These are phyloP conservation scores for Dilophus febrilis DNA, from an alignment of 2,888 invertebrate species.

Conservation along the genomic window DNA sequence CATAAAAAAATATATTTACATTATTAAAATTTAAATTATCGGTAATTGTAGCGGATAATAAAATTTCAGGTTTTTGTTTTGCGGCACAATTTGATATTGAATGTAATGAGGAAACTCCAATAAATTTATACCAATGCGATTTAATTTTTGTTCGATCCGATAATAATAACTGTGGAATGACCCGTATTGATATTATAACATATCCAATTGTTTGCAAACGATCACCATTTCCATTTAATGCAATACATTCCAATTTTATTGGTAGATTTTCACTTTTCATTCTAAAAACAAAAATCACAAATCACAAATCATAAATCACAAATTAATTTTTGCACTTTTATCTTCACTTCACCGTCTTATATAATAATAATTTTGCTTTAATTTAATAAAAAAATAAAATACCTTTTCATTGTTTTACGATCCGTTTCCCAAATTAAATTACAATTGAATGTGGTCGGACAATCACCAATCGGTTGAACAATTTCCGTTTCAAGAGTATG, in stretches of 20 bases:
- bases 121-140: conserved; percentile 42
- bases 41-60: background rate
- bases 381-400: too few species aligned
- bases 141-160: conserved; percentile 30
- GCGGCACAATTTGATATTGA: background rate
- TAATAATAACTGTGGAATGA: conserved; percentile 50
- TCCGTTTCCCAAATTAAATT: too few species aligned
- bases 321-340: too few species aligned
- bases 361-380: too few species aligned
- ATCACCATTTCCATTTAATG: conserved; percentile 28
- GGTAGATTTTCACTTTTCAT: conserved; percentile 56
- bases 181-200: conserved; percentile 46
- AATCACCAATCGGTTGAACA: too few species aligned
- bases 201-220: conserved; percentile 45
- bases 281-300: conserved; percentile 27
- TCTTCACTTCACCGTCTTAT: too few species aligned
- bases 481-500: too few species aligned
- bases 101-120: conserved; percentile 31
- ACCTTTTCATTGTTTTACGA: too few species aligned
- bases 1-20: too few species aligned
- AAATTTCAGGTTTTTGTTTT: background rate
- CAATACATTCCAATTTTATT: conserved; percentile 51
- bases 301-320: background rate
- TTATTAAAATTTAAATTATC: too few species aligned
- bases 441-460: too few species aligned